phyloP scores from a whole-genome alignment of 2,797 vertebrate genomes.

The Macrochelys suwanniensis region DNA sequence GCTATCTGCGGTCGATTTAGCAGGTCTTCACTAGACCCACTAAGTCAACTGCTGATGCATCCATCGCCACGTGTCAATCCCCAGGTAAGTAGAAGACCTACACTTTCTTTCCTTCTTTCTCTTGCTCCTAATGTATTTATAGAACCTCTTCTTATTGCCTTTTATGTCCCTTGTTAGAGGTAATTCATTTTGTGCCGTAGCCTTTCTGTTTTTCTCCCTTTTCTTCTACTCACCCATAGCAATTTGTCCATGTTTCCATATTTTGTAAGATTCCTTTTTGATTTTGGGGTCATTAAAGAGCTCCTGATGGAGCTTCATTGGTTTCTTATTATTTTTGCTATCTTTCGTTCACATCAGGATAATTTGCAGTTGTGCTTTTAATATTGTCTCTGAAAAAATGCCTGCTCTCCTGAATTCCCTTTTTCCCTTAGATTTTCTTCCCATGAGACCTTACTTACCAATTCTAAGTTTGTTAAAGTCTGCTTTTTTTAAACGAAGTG shows the following conservation, averaged over 20 bases:
- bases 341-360: background rate
- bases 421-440: too few relatives aligned
- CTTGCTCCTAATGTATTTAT: background rate
- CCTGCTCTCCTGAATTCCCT: too few relatives aligned
- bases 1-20: too few relatives aligned
- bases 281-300: background rate
- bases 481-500: too few relatives aligned
- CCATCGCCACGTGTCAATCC: too few relatives aligned
- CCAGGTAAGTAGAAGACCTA: too few relatives aligned
- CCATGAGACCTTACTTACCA: too few relatives aligned
- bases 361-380: too few relatives aligned
- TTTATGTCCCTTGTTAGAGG: background rate
- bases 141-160: background rate
- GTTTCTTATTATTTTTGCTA: background rate
- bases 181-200: background rate
- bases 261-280: background rate
- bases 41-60: too few relatives aligned
- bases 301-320: background rate
- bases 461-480: too few relatives aligned
- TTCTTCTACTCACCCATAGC: background rate
- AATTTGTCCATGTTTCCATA: background rate
- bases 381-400: too few relatives aligned
- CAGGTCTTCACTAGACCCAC: too few relatives aligned
- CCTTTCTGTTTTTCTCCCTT: background rate
- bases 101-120: background rate